Base-by-base conservation (phyloP, 1,140 invertebrate genomes). In the Procambarus clarkii region DNA sequence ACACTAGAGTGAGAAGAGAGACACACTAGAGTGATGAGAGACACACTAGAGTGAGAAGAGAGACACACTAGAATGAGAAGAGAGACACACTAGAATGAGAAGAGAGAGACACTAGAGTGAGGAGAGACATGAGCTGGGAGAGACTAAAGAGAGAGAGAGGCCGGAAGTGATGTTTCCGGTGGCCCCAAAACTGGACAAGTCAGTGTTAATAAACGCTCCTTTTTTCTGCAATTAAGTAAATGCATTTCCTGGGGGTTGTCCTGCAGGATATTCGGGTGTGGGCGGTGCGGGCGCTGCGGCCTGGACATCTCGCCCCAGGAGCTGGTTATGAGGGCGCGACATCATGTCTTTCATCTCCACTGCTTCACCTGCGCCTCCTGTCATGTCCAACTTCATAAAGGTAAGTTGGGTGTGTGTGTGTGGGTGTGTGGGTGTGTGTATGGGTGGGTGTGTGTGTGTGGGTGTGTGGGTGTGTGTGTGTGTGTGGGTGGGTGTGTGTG, bases 281-380 rank as follows among this genome's bases (percentile, higher is more conserved):
- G 92, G n/a, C 84, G 92, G 24, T 92, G 92, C 48, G 92, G 92
- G 60, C 89, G 92, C 7, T 92, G 97, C 64, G 96, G 97, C 1
- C 96, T 96, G 93, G 97, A 97, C 93, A 95, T 99, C 93, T 97
- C 97, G 13, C 96, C 98, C 13, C 97, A 97, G 93, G 98, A 99
- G 95, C 95, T 98, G 93, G 98, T 98, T 93, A 98, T 98, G 98
- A 95, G 97, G 92, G 98, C 98, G 0, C 95, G 97, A 46, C 97
- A 98, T 93, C 95, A 97, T 93, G 97, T 98, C 76, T 99, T 97
- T 94, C 98, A 99, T 94, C 95, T 98, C 80, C 96, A 97, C 90
- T 99, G 98, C 95, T 99, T 99, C 95, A 97, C 96, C 2, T 99
- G 98, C 94, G 96, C 96, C 24, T 96, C 97, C 82, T 99, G 98